Evolutionary conservation across 2,888 invertebrate genomes (phyloP), one percentile per base, ranked within the genome.

Genomic region (Acronicta psi): DNA sequence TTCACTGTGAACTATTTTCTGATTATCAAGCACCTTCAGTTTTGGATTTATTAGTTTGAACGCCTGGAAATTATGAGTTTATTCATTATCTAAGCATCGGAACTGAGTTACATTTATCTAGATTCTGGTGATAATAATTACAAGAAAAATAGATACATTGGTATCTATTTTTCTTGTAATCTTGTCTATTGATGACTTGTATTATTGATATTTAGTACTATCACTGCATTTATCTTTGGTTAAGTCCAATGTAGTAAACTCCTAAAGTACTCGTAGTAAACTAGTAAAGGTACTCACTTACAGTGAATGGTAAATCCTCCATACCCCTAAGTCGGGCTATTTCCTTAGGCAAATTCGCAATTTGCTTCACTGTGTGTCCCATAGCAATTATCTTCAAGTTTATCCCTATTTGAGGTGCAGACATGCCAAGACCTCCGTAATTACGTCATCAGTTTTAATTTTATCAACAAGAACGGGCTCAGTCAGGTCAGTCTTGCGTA

Each of bases 351-450:
- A 84, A 69, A 11, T 80, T 79, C 25, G 93, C 86, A 5, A 95
- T 77, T 73, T 94, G 91, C 44, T 89, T 87, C 1, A 93, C 80
- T 5, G 94, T 95, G 63, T 95, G 81, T 61, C 81, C 83, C 85
- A 93, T 87, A 2, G 85, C 94, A 78, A 97, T 95, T 74, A 97
- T 94, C 78, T 96, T 94, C 69, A 95, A 83, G 41, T 96, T 95
- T 0, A 97, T 83, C 0, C 97, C 97, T 50, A 97, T 95, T 88
- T 97, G 97, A 2, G 97, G 96, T 0, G 97, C 97, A 7, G 97
- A 95, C 80, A 97, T 89, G 11, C 97, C 97, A 17, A 96, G 94
- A 55, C 96, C 95, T 14, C 95, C 87, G 76, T 96, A 96, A 96
- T 89, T 8, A 96, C 96, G 51, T 90, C 79, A 57, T 94, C 89